A percentile compares a stretch with the other conserved stretches of the same genome.
Evolutionary conservation across 2,113 vertebrate genomes (phyloP).

Genomic region (Menidia beryllina): DNA sequence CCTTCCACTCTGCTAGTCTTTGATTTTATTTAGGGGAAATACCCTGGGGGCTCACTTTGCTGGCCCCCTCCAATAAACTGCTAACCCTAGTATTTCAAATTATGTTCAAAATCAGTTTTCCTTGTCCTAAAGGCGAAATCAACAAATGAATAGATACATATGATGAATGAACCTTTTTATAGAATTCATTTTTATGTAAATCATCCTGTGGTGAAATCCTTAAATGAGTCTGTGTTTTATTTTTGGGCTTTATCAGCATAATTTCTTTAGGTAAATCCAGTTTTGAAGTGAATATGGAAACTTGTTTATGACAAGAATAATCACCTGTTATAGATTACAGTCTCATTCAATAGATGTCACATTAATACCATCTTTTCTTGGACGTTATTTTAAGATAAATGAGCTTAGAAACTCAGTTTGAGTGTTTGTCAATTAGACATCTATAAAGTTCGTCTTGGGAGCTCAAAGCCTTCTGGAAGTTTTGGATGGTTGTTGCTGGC

Average conservation of each 20-base stretch:
- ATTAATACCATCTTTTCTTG: not conserved
- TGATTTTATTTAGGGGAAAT: too few relatives aligned
- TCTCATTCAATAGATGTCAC: not conserved
- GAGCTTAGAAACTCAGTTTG: constrained; percentile 3
- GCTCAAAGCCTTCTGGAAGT: constrained; percentile 1
- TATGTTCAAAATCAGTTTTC: too few relatives aligned
- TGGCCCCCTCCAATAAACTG: not conserved
- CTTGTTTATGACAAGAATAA: not conserved
- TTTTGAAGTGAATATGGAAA: not conserved
- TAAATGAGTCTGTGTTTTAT: too few relatives aligned
- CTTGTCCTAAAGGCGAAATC: not conserved
- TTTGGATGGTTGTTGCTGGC: constrained; percentile 18
- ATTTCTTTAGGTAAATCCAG: not conserved
- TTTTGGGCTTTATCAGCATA: too few relatives aligned
- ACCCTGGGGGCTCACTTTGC: not conserved
- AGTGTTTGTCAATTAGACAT: not conserved
- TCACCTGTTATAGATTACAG: not conserved
- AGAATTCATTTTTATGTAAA: not conserved
- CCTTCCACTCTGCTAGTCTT: too few relatives aligned
- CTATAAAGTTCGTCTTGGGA: not conserved
- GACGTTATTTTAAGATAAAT: not conserved
- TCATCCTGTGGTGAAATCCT: too few relatives aligned
- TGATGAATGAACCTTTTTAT: too few relatives aligned
- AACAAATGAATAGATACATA: not conserved
- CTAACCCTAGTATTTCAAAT: not conserved